Evolutionary conservation across 2,888 invertebrate species (phyloP).

Genomic region (Sinodicranocentrus sp.): DNA sequence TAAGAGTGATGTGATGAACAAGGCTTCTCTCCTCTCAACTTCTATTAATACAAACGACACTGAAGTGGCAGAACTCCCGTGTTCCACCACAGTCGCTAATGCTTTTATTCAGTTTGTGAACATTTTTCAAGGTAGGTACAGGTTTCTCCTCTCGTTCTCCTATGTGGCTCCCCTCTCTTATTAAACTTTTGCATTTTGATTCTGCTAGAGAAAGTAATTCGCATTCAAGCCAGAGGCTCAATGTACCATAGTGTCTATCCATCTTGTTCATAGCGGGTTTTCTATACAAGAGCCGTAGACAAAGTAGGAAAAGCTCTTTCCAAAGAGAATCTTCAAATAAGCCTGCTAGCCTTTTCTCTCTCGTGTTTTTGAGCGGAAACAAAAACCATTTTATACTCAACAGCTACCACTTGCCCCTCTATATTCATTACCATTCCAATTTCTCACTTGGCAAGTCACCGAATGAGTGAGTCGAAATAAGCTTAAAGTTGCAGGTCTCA

Average conservation of each 20-base stretch:
- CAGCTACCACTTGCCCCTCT: conserved; percentile 40
- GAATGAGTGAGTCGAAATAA: conserved; percentile 35
- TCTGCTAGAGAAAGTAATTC: conserved; percentile 42
- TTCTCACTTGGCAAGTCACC: conserved; percentile 56
- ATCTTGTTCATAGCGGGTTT: too few species aligned
- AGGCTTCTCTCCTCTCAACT: neutral
- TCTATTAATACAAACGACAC: conserved; percentile 18
- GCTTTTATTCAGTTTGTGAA: conserved; percentile 37
- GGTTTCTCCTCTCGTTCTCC: neutral
- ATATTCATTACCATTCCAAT: conserved; percentile 61
- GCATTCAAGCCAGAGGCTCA: conserved; percentile 45
- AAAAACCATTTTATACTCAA: conserved; percentile 45
- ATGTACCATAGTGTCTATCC: conserved; percentile 33
- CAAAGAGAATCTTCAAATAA: neutral
- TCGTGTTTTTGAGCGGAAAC: conserved; percentile 30
- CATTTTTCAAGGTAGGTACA: neutral
- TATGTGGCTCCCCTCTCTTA: conserved; percentile 6
- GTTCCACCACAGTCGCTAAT: conserved; percentile 22
- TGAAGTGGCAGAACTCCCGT: neutral
- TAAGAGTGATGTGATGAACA: conserved; percentile 32
- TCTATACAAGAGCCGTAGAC: too few species aligned
- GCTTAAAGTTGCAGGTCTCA: conserved; percentile 55
- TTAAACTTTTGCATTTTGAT: conserved; percentile 55
- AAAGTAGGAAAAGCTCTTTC: too few species aligned
- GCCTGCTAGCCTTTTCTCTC: conserved; percentile 15